phyloP scores from a whole-genome alignment of 2,888 invertebrate species.

The Pelosia muscerda region DNA sequence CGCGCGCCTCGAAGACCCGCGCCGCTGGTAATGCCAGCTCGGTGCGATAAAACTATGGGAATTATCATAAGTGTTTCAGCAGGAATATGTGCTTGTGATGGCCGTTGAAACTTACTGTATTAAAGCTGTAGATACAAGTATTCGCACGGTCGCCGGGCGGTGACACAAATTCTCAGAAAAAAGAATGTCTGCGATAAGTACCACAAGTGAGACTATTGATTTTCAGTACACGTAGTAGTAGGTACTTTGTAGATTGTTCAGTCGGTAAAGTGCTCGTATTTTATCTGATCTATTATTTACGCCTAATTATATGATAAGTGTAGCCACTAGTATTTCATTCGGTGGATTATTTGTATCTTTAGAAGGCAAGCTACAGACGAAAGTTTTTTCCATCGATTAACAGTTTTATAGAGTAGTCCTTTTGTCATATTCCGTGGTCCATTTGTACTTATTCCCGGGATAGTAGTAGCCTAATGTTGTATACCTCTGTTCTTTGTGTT shows the following conservation, averaged over 20 bases:
- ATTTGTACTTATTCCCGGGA: no score
- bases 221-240: constrained; percentile 13
- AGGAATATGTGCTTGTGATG: constrained; percentile 79
- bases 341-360: not conserved
- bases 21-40: constrained; percentile 80
- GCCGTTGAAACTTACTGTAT: constrained; percentile 42
- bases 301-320: not conserved
- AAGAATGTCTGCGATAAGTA: constrained; percentile 41
- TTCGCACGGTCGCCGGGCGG: constrained; percentile 31
- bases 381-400: not conserved
- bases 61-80: constrained; percentile 84
- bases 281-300: constrained; percentile 14
- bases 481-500: no score
- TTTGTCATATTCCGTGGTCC: no score
- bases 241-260: constrained; percentile 3
- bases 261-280: constrained; percentile 15
- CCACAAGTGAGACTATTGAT: constrained; percentile 24
- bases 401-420: not conserved
- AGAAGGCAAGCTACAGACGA: not conserved
- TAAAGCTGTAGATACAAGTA: constrained; percentile 39
- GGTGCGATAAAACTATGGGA: constrained; percentile 84
- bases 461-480: no score
- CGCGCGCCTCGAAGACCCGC: constrained; percentile 45
- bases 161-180: constrained; percentile 44
- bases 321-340: not conserved